Evolutionary conservation across 64 coral and sea anemone genomes (phyloP).

Genomic region (Actinia tenebrosa): DNA sequence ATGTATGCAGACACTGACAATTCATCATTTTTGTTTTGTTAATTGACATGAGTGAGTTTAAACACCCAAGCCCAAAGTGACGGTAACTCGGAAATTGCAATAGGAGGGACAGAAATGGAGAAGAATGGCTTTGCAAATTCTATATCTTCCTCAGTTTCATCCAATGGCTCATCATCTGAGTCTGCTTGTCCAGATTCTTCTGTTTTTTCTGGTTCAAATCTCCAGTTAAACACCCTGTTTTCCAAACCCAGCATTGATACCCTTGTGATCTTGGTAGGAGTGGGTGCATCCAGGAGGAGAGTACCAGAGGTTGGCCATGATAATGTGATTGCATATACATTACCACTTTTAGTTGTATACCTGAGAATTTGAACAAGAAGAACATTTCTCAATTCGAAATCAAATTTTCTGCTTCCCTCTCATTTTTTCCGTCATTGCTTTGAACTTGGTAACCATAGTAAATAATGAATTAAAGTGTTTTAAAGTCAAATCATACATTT

Average conservation of each 20-base stretch:
- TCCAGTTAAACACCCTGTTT: not conserved
- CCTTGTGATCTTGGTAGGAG: constrained; percentile 19
- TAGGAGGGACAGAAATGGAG: constrained; percentile 46
- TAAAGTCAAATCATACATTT: too few relatives aligned
- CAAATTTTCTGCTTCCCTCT: not conserved
- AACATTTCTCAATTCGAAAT: not conserved
- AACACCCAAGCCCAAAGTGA: constrained; percentile 81
- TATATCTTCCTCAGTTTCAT: not conserved
- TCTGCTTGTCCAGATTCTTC: not conserved
- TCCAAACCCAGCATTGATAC: constrained; percentile 62
- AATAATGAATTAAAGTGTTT: too few relatives aligned
- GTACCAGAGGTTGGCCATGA: constrained; percentile 36
- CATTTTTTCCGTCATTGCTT: too few relatives aligned
- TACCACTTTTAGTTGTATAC: constrained; percentile 40
- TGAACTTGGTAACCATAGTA: too few relatives aligned
- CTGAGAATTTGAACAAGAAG: not conserved
- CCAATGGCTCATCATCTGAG: not conserved
- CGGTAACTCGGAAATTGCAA: constrained; percentile 54
- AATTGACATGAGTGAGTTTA: constrained; percentile 49
- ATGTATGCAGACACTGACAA: not conserved
- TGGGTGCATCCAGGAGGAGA: constrained; percentile 26
- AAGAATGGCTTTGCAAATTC: not conserved
- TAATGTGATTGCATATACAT: constrained; percentile 52
- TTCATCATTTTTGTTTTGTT: not conserved
- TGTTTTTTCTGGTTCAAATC: not conserved